A percentile compares a stretch with the other conserved stretches of the same genome.
phyloP scores from a whole-genome alignment of 2,797 vertebrate genomes.

The Pangasius mekongensis region DNA sequence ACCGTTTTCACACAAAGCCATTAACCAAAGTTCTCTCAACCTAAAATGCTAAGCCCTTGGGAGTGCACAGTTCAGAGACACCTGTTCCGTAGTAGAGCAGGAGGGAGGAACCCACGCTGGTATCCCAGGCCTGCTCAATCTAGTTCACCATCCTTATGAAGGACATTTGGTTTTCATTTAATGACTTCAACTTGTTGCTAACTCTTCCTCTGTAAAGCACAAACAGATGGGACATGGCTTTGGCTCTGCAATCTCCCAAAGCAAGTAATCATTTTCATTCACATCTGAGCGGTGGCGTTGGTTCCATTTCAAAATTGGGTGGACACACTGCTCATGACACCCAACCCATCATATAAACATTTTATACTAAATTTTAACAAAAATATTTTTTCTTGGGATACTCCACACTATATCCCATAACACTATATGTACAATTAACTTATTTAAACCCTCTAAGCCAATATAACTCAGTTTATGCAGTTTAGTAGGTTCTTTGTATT shows the following conservation, averaged over 20 bases:
- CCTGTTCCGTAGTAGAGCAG: constrained; percentile 69
- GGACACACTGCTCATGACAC: constrained; percentile 14
- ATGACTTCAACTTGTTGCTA: constrained; percentile 77
- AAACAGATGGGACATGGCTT: constrained; percentile 72
- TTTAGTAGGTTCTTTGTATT: background rate
- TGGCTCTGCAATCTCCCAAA: constrained; percentile 56
- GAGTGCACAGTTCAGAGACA: constrained; percentile 64
- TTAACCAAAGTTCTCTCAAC: background rate
- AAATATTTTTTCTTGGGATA: background rate
- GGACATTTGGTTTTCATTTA: constrained; percentile 81
- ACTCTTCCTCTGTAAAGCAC: constrained; percentile 69
- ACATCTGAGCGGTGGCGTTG: constrained; percentile 45
- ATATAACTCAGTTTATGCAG: too few relatives aligned
- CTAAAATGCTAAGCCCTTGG: background rate
- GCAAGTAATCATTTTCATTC: constrained; percentile 57
- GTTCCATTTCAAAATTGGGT: constrained; percentile 12
- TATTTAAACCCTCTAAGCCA: background rate
- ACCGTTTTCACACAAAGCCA: constrained; percentile 5
- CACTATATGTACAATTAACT: background rate
- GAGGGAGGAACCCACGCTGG: constrained; percentile 54
- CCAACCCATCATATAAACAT: background rate
- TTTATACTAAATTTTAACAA: background rate
- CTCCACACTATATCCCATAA: background rate
- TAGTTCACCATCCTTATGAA: constrained; percentile 62
- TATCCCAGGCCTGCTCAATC: constrained; percentile 62